Percentiles rank a stretch among this genome's conserved stretches.
Evolutionary conservation across 2,113 vertebrate species (phyloP).

Genomic region (Lathamus discolor): DNA sequence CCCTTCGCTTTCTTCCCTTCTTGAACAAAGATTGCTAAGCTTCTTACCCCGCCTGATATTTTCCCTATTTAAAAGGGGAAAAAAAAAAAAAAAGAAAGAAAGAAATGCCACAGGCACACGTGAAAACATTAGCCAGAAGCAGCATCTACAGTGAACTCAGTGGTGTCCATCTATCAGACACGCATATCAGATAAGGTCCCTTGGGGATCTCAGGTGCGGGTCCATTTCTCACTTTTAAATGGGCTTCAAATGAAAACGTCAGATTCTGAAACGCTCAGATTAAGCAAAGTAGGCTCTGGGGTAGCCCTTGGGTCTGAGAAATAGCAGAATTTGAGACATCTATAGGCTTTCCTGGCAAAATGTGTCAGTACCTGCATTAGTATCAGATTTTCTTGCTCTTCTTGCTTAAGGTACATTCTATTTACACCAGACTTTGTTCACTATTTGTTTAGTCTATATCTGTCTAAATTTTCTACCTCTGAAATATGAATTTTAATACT

Average conservation of each 20-base stretch:
- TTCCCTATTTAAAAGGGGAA: background rate
- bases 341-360: background rate
- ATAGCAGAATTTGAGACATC: background rate
- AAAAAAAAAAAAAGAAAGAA: too few species aligned
- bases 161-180: background rate
- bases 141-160: background rate
- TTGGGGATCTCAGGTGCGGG: background rate
- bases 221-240: background rate
- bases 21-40: background rate
- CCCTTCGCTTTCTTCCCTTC: fast-evolving
- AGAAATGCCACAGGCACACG: fast-evolving
- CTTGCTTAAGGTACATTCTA: background rate
- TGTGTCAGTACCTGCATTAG: background rate
- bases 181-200: background rate
- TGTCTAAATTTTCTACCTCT: background rate
- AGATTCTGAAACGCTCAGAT: background rate
- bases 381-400: background rate
- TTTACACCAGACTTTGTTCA: background rate
- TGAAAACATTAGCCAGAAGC: background rate
- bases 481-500: background rate
- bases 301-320: background rate
- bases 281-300: background rate
- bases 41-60: background rate
- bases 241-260: background rate
- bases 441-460: background rate